phyloP scores from a whole-genome alignment of 2,888 invertebrate genomes.

The Helleia helle region DNA sequence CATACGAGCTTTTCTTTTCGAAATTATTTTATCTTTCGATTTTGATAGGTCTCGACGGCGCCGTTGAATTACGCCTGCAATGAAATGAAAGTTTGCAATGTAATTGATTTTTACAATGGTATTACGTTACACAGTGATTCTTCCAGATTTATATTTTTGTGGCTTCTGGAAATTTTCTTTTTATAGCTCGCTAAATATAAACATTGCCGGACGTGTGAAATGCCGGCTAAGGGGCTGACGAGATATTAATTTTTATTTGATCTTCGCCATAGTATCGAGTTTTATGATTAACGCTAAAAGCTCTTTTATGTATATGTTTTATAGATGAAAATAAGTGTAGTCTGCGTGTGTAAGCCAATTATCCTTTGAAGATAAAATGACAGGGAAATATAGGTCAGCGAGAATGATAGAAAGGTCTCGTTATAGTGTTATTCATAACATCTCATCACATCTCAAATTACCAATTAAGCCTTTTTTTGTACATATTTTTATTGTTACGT shows the following conservation, averaged over 20 bases:
- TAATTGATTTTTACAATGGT: too few relatives aligned
- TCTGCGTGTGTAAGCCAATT: neutral
- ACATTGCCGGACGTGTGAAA: conserved; percentile 29
- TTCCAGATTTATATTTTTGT: conserved; percentile 6
- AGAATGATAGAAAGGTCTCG: too few relatives aligned
- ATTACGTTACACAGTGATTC: conserved; percentile 2
- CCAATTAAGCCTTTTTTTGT: too few relatives aligned
- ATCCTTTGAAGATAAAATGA: neutral
- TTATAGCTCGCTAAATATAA: conserved; percentile 54
- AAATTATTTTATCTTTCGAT: too few relatives aligned
- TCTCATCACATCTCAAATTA: too few relatives aligned
- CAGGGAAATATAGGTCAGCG: neutral
- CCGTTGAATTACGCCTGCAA: too few relatives aligned
- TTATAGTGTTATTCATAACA: too few relatives aligned
- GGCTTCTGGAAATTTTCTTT: conserved; percentile 28
- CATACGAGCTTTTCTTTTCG: too few relatives aligned
- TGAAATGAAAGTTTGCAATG: too few relatives aligned
- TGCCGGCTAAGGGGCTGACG: conserved; percentile 31
- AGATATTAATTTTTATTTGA: neutral
- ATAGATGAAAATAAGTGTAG: neutral
- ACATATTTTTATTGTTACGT: too few relatives aligned
- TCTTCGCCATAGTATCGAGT: neutral
- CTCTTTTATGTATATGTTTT: neutral
- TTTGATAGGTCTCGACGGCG: too few relatives aligned
- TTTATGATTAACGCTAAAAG: conserved; percentile 4